Evolutionary conservation across 2,113 vertebrate species (phyloP).

Genomic region (Rhagologus leucostigma): DNA sequence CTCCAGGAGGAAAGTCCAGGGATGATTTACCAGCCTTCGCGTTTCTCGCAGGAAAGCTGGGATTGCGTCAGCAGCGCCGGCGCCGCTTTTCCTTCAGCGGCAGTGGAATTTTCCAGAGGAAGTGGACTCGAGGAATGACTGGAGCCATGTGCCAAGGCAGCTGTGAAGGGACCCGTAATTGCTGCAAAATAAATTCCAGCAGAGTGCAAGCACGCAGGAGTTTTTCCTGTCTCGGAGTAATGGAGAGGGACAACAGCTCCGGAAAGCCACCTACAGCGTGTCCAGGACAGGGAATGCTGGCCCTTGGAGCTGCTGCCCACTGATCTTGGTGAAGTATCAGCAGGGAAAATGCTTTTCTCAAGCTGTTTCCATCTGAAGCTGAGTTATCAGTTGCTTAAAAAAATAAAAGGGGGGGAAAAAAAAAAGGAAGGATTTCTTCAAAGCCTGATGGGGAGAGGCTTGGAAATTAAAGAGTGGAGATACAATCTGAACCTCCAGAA

Average conservation of each 20-base stretch:
- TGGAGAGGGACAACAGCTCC: not conserved
- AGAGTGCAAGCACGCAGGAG: not conserved
- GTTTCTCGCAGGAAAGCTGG: not conserved
- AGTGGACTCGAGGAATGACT: not conserved
- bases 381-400: not conserved
- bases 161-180: not conserved
- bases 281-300: not conserved
- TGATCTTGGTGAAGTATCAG: not conserved
- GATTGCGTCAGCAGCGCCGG: not conserved
- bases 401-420: not conserved
- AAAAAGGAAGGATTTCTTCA: constrained; percentile 4
- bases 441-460: constrained; percentile 46
- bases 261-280: fast-evolving
- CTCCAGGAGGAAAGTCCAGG: not conserved
- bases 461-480: constrained; percentile 49
- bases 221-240: not conserved
- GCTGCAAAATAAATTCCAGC: not conserved
- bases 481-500: constrained; percentile 47
- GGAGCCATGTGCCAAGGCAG: not conserved
- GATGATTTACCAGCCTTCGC: not conserved
- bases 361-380: not conserved
- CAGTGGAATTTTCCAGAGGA: constrained; percentile 64
- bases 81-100: not conserved
- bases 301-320: not conserved
- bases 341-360: not conserved